Evolutionary conservation across 2,797 vertebrate genomes (phyloP), one percentile per base, ranked within the genome.

Genomic region (Dromococcyx pavoninus): DNA sequence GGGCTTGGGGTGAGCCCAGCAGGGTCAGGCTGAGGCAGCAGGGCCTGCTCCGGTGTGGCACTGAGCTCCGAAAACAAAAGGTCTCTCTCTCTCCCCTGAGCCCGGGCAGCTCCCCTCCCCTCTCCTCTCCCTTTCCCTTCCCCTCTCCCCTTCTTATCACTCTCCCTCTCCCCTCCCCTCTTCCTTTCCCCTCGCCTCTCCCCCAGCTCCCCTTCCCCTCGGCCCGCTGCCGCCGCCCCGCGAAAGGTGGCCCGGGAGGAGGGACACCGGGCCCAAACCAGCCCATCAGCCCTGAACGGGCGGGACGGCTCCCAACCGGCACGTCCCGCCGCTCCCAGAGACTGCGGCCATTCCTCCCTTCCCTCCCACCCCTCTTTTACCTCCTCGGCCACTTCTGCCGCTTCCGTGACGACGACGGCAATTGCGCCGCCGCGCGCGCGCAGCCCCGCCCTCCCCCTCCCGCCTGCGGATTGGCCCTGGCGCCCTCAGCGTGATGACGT

Each of bases 371-470:
- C 1, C 19, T 33, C 54, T 25, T 5, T n/a, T n/a, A 13, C 54
- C 2, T 1, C 7, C 32, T 1, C 53, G 7, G 3, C 66, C 2
- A 4, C 19, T 11, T 2, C 16, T 1, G 10, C 39, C 39, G 14
- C 39, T 41, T 41, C 39, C 39, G 10, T 41, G 39, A 41, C 39
- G 39, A n/a, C n/a, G n/a, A n/a, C n/a, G n/a, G n/a, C n/a, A n/a
- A n/a, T n/a, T n/a, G 39, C 39, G 39, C 39, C 39, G 14, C 10
- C 39, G 9, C 70, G 70, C 91, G 56, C 15, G 82, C 66, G 66
- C 60, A 7, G 6, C 17, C 18, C 3, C 2, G 21, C n/a, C 16
- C 4, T 16, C 22, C 8, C 44, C 17, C 33, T 19, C 30, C 10
- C 17, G 7, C 66, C 14, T 16, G 7, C 50, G 41, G 33, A 89